phyloP scores from a whole-genome alignment of 2,797 vertebrate species.

The Salarias fasciatus region DNA sequence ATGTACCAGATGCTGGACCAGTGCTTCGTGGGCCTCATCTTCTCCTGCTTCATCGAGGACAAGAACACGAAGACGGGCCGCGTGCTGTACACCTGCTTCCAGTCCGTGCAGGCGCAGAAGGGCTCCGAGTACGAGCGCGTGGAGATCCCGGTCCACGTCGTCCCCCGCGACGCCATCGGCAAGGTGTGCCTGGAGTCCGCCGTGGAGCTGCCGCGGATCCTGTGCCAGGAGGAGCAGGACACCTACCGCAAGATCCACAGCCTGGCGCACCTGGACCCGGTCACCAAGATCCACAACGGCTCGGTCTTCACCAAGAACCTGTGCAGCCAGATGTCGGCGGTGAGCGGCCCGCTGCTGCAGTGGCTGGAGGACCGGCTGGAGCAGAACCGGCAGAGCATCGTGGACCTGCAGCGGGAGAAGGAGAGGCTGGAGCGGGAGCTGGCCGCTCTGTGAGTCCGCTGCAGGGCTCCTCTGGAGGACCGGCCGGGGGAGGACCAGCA shows the following conservation, averaged over 20 bases:
- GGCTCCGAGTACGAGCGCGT: neutral
- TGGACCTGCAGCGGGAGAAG: constrained; percentile 90
- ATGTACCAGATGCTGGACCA: neutral
- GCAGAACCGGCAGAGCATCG: constrained; percentile 90
- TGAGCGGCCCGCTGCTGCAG: constrained; percentile 95
- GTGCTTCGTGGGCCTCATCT: neutral
- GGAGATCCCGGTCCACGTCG: neutral
- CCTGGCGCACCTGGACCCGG: constrained; percentile 93
- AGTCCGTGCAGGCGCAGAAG: neutral
- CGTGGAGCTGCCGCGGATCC: constrained; percentile 94
- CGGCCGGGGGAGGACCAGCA: too few species aligned
- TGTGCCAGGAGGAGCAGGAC: constrained; percentile 98
- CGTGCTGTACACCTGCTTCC: neutral
- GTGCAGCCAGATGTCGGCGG: constrained; percentile 98
- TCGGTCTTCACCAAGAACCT: constrained; percentile 99
- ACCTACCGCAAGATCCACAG: constrained; percentile 96
- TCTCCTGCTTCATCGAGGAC: neutral
- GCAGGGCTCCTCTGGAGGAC: too few species aligned
- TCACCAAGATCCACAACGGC: constrained; percentile 98
- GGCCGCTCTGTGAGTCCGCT: constrained; percentile 71
- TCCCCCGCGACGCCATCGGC: constrained; percentile 93
- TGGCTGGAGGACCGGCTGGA: constrained; percentile 97
- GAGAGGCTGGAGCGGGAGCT: constrained; percentile 89
- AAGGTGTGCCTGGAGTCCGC: constrained; percentile 97
- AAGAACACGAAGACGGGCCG: neutral